phyloP scores from a whole-genome alignment of 1,140 invertebrate species.

The Habropoda laboriosa region DNA sequence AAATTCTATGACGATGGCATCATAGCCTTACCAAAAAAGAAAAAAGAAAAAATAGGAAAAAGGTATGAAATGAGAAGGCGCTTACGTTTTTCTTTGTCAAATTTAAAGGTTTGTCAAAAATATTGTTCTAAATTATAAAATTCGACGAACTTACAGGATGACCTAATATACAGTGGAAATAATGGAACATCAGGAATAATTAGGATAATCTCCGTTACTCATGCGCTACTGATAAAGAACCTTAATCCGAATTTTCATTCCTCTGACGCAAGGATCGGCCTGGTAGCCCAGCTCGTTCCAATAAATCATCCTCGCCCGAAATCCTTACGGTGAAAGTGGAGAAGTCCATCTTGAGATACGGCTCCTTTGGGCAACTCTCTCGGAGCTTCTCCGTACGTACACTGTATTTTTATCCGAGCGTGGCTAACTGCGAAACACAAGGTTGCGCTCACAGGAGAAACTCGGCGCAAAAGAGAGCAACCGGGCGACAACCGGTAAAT shows the following conservation, averaged over 20 bases:
- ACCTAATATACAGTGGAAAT: too few relatives aligned
- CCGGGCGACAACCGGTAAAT: conserved; percentile 1
- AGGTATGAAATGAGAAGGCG: too few relatives aligned
- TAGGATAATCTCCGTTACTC: conserved; percentile 5
- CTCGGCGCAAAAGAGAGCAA: not conserved
- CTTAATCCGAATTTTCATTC: conserved; percentile 27
- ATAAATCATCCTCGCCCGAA: conserved; percentile 54
- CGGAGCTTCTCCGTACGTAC: conserved; percentile 15
- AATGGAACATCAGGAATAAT: conserved; percentile 2
- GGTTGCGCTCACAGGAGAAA: conserved; percentile 28
- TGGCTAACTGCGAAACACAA: conserved; percentile 39
- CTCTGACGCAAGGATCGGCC: not conserved
- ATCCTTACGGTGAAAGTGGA: conserved; percentile 44
- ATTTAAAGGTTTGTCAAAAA: too few relatives aligned
- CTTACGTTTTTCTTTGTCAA: too few relatives aligned
- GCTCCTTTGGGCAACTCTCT: conserved; percentile 25
- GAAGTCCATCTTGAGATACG: conserved; percentile 48
- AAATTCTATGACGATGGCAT: too few relatives aligned
- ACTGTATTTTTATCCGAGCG: conserved; percentile 51
- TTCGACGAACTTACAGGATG: too few relatives aligned
- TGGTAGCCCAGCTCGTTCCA: not conserved
- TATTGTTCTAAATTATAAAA: too few relatives aligned
- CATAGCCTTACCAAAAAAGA: too few relatives aligned
- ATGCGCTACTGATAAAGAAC: conserved; percentile 16
- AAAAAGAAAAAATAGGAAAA: too few relatives aligned